phyloP scores from a whole-genome alignment of 2,797 vertebrate species.

The Acanthornis magna region DNA sequence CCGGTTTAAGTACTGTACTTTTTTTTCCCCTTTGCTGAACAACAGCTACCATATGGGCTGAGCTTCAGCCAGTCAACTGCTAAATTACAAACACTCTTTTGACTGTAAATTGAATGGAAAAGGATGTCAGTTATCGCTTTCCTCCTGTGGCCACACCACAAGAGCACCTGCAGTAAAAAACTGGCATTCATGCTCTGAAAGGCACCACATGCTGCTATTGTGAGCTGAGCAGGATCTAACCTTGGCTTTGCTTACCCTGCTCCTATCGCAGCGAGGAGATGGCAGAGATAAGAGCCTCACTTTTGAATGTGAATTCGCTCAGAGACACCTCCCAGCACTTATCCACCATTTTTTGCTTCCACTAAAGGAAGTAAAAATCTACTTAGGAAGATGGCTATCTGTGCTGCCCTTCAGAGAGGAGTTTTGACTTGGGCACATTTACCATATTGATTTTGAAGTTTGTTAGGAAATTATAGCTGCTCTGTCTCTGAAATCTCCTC shows the following conservation, averaged over 20 bases:
- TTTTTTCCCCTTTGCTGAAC: neutral
- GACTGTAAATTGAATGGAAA: conserved; percentile 71
- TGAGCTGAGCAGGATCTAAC: conserved; percentile 50
- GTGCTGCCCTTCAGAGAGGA: neutral
- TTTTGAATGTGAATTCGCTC: neutral
- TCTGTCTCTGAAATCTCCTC: neutral
- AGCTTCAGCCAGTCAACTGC: conserved; percentile 69
- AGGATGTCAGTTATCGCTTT: conserved; percentile 72
- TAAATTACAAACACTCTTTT: conserved; percentile 69
- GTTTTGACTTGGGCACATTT: neutral
- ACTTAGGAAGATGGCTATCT: conserved; percentile 12
- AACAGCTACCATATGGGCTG: conserved; percentile 73
- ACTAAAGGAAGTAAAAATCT: conserved; percentile 13
- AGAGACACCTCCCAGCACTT: neutral
- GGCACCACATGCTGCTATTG: conserved; percentile 62
- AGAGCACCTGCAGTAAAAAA: conserved; percentile 74
- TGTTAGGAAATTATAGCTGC: neutral
- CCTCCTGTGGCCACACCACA: conserved; percentile 68
- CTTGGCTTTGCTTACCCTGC: conserved; percentile 45
- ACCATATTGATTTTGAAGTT: neutral
- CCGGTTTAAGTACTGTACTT: conserved; percentile 44
- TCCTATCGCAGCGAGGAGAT: conserved; percentile 21
- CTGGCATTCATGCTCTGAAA: conserved; percentile 62
- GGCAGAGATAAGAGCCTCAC: conserved; percentile 37
- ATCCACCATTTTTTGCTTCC: neutral